These are phyloP conservation scores for Hypercompe scribonia DNA, from an alignment of 2,888 invertebrate species.

Conservation along the genomic window DNA sequence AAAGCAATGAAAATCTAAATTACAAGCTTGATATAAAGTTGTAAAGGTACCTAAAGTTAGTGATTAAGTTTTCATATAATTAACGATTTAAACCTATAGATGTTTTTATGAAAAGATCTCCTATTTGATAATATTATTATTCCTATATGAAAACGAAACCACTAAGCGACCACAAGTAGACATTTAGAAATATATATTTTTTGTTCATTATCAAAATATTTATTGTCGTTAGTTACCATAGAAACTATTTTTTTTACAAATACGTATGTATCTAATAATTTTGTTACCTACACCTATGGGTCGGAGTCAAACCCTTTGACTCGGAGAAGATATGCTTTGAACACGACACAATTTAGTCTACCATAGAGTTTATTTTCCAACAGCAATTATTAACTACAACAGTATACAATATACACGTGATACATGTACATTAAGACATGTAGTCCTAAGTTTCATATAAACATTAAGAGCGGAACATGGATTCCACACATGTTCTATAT, in stretches of 20 bases:
- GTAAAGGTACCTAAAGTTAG: slow-evolving; percentile 30
- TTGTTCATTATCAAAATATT: slow-evolving; percentile 71
- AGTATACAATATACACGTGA: slow-evolving; percentile 69
- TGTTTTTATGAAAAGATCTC: background rate
- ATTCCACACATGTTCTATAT: slow-evolving; percentile 80
- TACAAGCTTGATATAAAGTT: slow-evolving; percentile 50
- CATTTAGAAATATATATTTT: slow-evolving; percentile 57
- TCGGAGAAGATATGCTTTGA: slow-evolving; percentile 74
- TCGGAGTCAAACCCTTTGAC: slow-evolving; percentile 66
- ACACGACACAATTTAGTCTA: slow-evolving; percentile 77
- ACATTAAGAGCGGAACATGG: slow-evolving; percentile 84
- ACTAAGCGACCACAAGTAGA: slow-evolving; percentile 48
- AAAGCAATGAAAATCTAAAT: slow-evolving; percentile 39
- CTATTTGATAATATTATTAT: slow-evolving; percentile 4
- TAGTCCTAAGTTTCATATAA: slow-evolving; percentile 70
- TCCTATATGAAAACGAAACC: slow-evolving; percentile 51
- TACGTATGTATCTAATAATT: slow-evolving; percentile 54
- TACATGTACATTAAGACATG: slow-evolving; percentile 64
- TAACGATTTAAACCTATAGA: background rate
- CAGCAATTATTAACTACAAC: slow-evolving; percentile 73
- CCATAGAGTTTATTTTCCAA: slow-evolving; percentile 64
- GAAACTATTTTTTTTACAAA: slow-evolving; percentile 59
- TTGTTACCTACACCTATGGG: slow-evolving; percentile 46
- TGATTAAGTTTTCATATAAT: slow-evolving; percentile 34
- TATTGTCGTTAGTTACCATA: slow-evolving; percentile 69